Conservation (phyloP, 1,140 invertebrate species). For the Chlorops oryzae region DNA sequence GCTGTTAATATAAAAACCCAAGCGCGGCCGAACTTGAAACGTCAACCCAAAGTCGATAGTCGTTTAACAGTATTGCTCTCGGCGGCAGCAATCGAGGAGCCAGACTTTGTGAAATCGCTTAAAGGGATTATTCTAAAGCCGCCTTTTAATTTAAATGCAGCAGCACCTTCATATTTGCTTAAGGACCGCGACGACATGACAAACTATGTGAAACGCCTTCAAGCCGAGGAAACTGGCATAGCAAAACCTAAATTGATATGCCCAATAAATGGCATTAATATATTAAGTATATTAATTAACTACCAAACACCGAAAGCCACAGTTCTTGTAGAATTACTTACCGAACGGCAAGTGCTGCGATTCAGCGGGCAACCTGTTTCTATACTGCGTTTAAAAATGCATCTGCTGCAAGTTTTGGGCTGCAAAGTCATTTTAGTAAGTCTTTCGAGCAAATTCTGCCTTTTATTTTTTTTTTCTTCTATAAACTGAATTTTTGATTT, state of each 20-base stretch:
- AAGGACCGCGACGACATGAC: conserved; percentile 23
- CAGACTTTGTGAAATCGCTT: conserved; percentile 4
- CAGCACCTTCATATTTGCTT: conserved; percentile 27
- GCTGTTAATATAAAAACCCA: conserved; percentile 26
- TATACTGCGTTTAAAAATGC: conserved; percentile 27
- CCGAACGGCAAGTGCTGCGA: conserved; percentile 22
- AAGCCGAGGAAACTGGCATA: conserved; percentile 21
- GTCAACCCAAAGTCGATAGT: conserved; percentile 39
- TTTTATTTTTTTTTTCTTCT: too few species aligned
- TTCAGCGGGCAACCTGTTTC: conserved; percentile 29
- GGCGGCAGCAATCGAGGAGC: conserved; percentile 33
- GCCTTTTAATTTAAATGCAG: conserved; percentile 25
- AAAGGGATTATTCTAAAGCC: conserved; percentile 17
- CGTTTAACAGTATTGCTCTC: conserved; percentile 31
- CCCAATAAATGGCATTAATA: conserved; percentile 34
- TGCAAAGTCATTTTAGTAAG: conserved; percentile 35
- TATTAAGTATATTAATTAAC: conserved; percentile 31
- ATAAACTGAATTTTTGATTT: too few species aligned
- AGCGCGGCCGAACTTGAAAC: conserved; percentile 11
- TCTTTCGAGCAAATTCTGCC: too few species aligned
- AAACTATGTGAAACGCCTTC: conserved; percentile 20
- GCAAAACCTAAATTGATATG: conserved; percentile 30
- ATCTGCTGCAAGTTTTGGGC: conserved; percentile 28
- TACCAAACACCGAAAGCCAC: conserved; percentile 11
- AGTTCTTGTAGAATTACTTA: conserved; percentile 32